Base-by-base conservation (phyloP, 1,140 invertebrate species). In the Chironomus striatipennis region DNA sequence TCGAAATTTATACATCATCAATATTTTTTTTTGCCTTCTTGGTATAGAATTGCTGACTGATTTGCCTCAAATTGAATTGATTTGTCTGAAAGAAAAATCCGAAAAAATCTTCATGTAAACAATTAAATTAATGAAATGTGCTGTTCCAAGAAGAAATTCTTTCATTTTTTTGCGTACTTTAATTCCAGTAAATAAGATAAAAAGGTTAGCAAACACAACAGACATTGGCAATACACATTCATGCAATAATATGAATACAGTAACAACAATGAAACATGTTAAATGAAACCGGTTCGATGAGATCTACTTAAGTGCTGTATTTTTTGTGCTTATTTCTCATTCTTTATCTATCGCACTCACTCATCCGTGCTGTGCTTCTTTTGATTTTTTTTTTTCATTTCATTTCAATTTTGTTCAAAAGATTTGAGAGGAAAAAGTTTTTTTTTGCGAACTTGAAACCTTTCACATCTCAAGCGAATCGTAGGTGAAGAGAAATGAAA, bases 381-480 rank as follows among this genome's bases (percentile, higher is more conserved):
- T 15, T 57, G 47, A 57, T 57, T 57, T 57, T n/a, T 57, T 57
- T 57, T n/a, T 15, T n/a, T 57, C 47, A 57, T 15, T 12, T 57
- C 47, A 34, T 57, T 57, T n/a, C 47, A n/a, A 57, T n/a, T n/a
- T n/a, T n/a, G 47, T 10, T 57, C 4, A 57, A 57, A 57, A 57
- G n/a, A 47, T 47, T 34, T 34, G 24, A 34, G 24, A 34, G 24
- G 47, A 57, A 57, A 57, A 12, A n/a, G n/a, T n/a, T n/a, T 57
- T 57, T n/a, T 57, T 57, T 57, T 57, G 47, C 47, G 47, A 57
- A 57, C 47, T 57, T 15, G n/a, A 57, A 57, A 57, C 47, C 47
- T 57, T 57, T 57, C 47, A 57, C 47, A 57, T 34, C 24, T 2
- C 24, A 34, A 34, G 24, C 24, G 24, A 34, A 34, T 34, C 24